Evolutionary conservation across 2,113 vertebrate species (phyloP).

Genomic region (Thryonomys swinderianus): DNA sequence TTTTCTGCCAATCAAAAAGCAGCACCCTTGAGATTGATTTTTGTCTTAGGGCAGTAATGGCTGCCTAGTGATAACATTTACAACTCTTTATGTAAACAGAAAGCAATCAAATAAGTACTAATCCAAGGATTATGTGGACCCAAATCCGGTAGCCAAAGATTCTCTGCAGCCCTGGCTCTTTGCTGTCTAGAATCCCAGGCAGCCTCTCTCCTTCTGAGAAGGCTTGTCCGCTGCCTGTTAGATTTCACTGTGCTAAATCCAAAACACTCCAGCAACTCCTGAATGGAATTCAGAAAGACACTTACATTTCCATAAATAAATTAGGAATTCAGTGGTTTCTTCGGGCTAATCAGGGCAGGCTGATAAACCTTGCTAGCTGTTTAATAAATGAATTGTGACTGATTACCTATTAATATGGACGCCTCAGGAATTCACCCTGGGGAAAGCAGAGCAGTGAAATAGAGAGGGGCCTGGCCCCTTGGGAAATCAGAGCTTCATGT

Average conservation of each 20-base stretch:
- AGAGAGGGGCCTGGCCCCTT: conserved; percentile 98
- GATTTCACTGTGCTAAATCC: conserved; percentile 81
- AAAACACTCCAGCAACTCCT: conserved; percentile 80
- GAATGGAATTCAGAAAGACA: conserved; percentile 96
- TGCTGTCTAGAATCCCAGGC: conserved; percentile 59
- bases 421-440: conserved; percentile 97
- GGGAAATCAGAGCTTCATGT: conserved; percentile 99
- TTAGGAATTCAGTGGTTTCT: conserved; percentile 99
- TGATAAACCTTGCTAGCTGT: conserved; percentile 98
- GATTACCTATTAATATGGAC: conserved; percentile 99
- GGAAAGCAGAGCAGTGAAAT: conserved; percentile 96
- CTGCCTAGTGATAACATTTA: conserved; percentile 75
- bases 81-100: conserved; percentile 80
- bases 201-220: conserved; percentile 35
- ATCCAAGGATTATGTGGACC: conserved; percentile 76
- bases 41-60: conserved; percentile 64
- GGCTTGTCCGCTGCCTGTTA: conserved; percentile 77
- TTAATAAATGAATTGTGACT: conserved; percentile 99
- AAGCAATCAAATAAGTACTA: conserved; percentile 78
- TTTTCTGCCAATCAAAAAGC: conserved; percentile 70
- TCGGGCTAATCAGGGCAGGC: conserved; percentile 97
- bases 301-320: conserved; percentile 99
- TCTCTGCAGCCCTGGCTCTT: conserved; percentile 65
- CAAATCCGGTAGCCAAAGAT: conserved; percentile 73
- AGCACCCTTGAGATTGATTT: conserved; percentile 72